A percentile compares a stretch with the other conserved stretches of the same genome.
Evolutionary conservation across 2,113 vertebrate species (phyloP).

Genomic region (Limnothrissa miodon): DNA sequence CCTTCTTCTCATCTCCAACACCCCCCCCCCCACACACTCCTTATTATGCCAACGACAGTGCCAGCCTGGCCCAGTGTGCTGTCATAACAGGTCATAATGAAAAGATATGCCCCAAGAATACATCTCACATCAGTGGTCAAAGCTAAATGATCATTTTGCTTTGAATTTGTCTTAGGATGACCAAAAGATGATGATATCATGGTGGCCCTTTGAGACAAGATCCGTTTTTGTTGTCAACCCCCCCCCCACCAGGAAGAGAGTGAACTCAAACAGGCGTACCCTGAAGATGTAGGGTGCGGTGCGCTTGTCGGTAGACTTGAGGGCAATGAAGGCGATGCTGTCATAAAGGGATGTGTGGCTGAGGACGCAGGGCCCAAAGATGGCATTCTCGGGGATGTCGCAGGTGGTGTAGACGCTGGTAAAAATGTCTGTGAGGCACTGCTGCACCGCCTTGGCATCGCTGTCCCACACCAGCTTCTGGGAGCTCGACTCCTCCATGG

Average conservation of each 20-base stretch:
- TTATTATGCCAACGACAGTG: not conserved
- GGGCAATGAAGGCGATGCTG: constrained; percentile 97
- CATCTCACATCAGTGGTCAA: not conserved
- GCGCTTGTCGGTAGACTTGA: constrained; percentile 94
- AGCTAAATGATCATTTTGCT: not conserved
- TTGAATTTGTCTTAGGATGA: not conserved
- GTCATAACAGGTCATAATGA: not conserved
- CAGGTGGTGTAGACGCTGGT: constrained; percentile 98
- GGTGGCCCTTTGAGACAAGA: not conserved
- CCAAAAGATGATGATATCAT: not conserved
- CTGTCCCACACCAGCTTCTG: constrained; percentile 88
- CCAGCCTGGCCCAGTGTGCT: not conserved
- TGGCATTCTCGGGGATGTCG: constrained; percentile 93
- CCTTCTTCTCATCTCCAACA: not conserved
- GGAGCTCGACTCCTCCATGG: constrained; percentile 88
- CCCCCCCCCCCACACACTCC: not conserved
- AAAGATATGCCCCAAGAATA: not conserved
- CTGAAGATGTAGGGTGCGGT: constrained; percentile 95
- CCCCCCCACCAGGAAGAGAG: not conserved
- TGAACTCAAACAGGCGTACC: constrained; percentile 67
- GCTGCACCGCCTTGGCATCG: constrained; percentile 93
- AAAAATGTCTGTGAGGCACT: constrained; percentile 97
- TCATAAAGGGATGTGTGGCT: constrained; percentile 96
- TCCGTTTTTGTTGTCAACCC: not conserved
- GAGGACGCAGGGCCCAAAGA: constrained; percentile 92